phyloP scores from a whole-genome alignment of 2,797 vertebrate species.

The Argya squamiceps region DNA sequence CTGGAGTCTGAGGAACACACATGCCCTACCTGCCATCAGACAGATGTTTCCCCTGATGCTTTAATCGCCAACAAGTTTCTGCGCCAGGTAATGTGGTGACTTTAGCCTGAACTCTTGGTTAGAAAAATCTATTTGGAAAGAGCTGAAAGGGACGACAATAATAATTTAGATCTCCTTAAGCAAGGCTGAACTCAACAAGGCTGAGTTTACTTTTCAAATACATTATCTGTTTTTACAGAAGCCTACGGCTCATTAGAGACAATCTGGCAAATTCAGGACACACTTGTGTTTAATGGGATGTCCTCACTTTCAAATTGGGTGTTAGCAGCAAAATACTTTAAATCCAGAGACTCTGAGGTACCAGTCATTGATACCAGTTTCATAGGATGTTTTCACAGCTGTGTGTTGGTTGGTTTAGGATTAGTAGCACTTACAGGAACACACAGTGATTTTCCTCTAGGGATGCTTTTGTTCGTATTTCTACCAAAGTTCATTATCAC shows the following conservation, averaged over 20 bases:
- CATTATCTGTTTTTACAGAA: background rate
- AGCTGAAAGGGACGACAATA: background rate
- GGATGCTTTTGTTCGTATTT: background rate
- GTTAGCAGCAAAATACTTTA: background rate
- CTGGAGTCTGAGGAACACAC: conserved; percentile 93
- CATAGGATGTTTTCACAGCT: background rate
- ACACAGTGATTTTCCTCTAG: background rate
- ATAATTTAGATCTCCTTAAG: background rate
- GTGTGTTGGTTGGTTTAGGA: background rate
- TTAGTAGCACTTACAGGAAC: background rate
- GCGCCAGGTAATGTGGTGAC: conserved; percentile 83
- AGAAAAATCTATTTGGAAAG: background rate
- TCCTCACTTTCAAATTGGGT: background rate
- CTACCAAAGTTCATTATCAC: background rate
- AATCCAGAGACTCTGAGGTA: background rate
- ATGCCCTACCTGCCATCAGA: conserved; percentile 91
- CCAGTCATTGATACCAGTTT: background rate
- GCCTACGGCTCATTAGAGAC: background rate
- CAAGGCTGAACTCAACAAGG: background rate
- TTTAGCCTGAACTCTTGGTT: background rate
- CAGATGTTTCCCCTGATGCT: conserved; percentile 92
- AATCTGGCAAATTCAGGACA: background rate
- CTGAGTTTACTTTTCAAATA: background rate
- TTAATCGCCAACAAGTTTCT: conserved; percentile 97
- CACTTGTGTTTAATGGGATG: accelerated